These are phyloP conservation scores for Lasioglossum zephyrum DNA, from an alignment of 2,888 invertebrate genomes.

Conservation along the genomic window DNA sequence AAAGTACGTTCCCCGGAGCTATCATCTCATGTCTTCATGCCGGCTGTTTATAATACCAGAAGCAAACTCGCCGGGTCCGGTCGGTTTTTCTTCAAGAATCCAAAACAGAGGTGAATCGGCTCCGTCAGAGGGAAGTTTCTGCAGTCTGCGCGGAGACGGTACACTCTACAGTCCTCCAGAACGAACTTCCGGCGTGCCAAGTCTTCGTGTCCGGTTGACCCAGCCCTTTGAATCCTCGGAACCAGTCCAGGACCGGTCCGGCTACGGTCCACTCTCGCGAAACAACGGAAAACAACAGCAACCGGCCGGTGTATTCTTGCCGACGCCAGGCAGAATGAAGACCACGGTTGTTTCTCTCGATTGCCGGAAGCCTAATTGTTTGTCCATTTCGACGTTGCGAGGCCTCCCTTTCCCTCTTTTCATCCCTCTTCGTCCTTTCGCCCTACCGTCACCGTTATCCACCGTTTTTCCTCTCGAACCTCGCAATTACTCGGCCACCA, in stretches of 20 bases:
- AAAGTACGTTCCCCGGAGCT: neutral
- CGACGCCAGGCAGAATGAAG: neutral
- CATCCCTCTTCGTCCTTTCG: neutral
- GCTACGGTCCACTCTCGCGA: neutral
- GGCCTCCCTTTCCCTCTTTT: neutral
- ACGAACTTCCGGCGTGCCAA: neutral
- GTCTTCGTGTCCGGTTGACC: neutral
- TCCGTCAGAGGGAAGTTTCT: neutral
- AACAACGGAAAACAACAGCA: neutral
- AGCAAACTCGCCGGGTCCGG: neutral
- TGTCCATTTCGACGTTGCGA: neutral
- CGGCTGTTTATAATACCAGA: neutral
- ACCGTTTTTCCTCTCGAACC: neutral
- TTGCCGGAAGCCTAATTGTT: neutral
- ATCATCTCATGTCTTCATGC: neutral
- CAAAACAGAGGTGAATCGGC: neutral
- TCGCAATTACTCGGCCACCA: neutral
- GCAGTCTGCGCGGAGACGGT: neutral
- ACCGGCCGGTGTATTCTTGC: neutral
- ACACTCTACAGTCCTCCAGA: neutral
- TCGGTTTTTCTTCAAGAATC: neutral
- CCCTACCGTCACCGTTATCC: neutral
- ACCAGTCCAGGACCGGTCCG: neutral
- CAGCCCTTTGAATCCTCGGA: neutral
- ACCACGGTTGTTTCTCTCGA: neutral